A percentile compares a stretch with the other conserved stretches of the same genome.
Evolutionary conservation across 2,113 vertebrate genomes (phyloP).

Genomic region (Heterochromis multidens): DNA sequence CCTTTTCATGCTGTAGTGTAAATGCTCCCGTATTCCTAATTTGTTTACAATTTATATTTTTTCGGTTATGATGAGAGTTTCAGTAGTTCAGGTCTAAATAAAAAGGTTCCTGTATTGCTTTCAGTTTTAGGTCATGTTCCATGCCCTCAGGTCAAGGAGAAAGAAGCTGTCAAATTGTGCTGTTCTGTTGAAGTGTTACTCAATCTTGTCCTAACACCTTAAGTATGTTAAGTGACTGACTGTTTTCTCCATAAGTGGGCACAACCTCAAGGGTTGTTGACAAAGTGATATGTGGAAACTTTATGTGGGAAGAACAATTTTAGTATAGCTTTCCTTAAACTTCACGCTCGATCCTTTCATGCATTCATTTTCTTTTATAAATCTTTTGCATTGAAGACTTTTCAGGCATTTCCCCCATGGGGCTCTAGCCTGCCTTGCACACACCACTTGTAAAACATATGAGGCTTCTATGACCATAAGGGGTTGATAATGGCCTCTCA

Average conservation of each 20-base stretch:
- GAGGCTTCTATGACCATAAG: constrained; percentile 29
- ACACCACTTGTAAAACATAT: constrained; percentile 19
- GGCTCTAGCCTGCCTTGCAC: not conserved
- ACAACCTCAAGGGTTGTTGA: constrained; percentile 1
- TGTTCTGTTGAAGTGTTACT: constrained; percentile 22
- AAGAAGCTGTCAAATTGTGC: not conserved
- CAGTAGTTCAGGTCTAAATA: not conserved
- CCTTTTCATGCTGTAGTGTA: not conserved
- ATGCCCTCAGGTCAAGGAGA: not conserved
- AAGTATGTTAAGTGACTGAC: not conserved
- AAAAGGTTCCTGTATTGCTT: not conserved
- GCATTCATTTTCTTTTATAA: not conserved
- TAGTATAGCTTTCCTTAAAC: not conserved
- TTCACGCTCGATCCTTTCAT: too few relatives aligned
- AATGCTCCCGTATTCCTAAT: not conserved
- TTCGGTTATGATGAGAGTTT: not conserved
- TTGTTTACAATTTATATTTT: not conserved
- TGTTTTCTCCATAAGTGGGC: not conserved
- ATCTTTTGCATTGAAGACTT: not conserved
- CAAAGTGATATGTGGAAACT: not conserved
- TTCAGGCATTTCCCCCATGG: not conserved
- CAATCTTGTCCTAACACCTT: not conserved
- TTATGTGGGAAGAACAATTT: not conserved
- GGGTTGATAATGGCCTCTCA: constrained; percentile 62
- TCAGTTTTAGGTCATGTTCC: not conserved